Percentiles rank a stretch among this genome's conserved stretches.
These are phyloP conservation scores for Pandion haliaetus DNA, from an alignment of 2,113 vertebrate species.

Conservation along the genomic window DNA sequence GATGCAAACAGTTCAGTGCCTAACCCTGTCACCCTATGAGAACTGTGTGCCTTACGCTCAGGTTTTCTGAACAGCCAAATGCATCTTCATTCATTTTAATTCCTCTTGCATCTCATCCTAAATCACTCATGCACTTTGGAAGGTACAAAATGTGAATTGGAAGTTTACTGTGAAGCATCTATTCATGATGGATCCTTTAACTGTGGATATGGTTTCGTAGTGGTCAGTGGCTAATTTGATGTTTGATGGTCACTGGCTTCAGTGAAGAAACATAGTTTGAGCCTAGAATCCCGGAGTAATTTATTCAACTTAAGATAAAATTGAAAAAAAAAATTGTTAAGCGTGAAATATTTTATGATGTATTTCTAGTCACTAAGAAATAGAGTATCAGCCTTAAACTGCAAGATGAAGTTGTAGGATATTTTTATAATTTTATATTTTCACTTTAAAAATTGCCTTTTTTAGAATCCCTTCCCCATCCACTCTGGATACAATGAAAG, in stretches of 20 bases:
- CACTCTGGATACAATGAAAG: neutral
- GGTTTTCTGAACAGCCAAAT: neutral
- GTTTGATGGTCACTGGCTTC: fast-evolving
- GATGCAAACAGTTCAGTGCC: neutral
- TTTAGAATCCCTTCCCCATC: neutral
- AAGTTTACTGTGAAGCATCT: neutral
- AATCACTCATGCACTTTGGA: neutral
- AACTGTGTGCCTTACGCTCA: neutral
- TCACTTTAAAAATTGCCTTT: neutral
- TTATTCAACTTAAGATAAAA: neutral
- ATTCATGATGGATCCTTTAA: neutral
- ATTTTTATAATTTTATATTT: neutral
- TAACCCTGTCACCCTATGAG: neutral
- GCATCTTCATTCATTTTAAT: neutral
- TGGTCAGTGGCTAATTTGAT: neutral
- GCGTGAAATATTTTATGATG: neutral
- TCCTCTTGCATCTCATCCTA: neutral
- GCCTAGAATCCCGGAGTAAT: neutral
- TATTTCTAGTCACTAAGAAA: neutral
- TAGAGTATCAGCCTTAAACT: neutral
- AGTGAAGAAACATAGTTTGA: neutral
- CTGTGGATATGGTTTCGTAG: neutral
- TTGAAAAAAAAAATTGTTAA: neutral
- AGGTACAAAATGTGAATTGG: neutral
- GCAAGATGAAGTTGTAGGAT: neutral